Evolutionary conservation across 2,888 invertebrate species (phyloP).

Genomic region (Stenoptilia bipunctidactyla): DNA sequence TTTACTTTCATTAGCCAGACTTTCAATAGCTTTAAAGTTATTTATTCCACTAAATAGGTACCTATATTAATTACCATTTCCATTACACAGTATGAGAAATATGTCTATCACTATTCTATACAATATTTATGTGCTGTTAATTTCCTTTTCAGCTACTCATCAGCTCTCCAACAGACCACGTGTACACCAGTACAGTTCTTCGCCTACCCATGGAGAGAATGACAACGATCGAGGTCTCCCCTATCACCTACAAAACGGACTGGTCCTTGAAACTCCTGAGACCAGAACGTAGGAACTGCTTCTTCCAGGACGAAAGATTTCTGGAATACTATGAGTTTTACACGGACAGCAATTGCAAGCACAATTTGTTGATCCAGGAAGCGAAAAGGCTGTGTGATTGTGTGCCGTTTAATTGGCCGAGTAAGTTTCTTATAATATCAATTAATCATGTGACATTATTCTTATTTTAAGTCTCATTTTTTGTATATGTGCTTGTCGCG

Average conservation of each 20-base stretch:
- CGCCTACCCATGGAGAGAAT: constrained; percentile 55
- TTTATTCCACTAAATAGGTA: too few relatives aligned
- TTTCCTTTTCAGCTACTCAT: constrained; percentile 37
- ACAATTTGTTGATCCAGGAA: constrained; percentile 58
- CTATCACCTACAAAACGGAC: constrained; percentile 55
- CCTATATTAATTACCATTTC: too few relatives aligned
- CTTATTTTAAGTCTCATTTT: too few relatives aligned
- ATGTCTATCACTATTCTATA: too few relatives aligned
- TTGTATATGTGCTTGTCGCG: too few relatives aligned
- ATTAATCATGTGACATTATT: too few relatives aligned
- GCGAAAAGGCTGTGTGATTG: constrained; percentile 56
- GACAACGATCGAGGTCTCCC: constrained; percentile 56
- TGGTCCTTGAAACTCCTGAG: constrained; percentile 30
- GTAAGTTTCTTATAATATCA: constrained; percentile 34
- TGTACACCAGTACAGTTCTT: constrained; percentile 51
- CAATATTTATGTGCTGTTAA: too few relatives aligned
- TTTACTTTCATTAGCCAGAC: too few relatives aligned
- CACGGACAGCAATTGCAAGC: constrained; percentile 66
- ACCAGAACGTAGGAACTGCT: constrained; percentile 49
- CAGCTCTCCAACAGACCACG: constrained; percentile 52
- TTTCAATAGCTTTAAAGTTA: too few relatives aligned
- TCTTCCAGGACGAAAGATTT: constrained; percentile 50
- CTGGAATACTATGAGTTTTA: constrained; percentile 54
- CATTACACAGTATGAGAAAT: too few relatives aligned
- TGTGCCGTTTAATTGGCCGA: constrained; percentile 52